These are phyloP conservation scores for Rhodeus uyekii DNA, from an alignment of 2,797 vertebrate species.

Conservation along the genomic window DNA sequence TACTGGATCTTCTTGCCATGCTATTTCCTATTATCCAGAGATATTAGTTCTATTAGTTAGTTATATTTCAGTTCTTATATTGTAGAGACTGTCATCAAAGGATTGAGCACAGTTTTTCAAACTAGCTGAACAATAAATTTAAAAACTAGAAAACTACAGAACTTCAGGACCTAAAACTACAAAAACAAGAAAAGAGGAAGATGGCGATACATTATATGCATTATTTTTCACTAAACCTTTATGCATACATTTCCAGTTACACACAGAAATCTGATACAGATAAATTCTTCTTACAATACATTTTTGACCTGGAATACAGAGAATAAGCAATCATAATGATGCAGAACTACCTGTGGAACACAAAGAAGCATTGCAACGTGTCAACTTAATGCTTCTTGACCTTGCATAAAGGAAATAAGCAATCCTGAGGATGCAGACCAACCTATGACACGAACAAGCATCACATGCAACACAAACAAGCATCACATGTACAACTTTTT, in stretches of 20 bases:
- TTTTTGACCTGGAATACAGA: neutral
- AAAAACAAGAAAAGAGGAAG: neutral
- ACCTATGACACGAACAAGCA: neutral
- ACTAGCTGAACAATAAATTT: neutral
- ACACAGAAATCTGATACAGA: neutral
- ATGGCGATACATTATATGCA: neutral
- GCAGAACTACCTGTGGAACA: neutral
- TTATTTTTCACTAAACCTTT: neutral
- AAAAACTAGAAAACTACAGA: neutral
- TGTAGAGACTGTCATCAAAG: too few species aligned
- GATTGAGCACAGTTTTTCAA: neutral
- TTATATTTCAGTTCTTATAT: neutral
- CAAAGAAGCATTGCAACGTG: neutral
- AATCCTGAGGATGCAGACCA: neutral
- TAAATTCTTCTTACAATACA: too few species aligned
- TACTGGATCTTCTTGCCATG: neutral
- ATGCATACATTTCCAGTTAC: neutral
- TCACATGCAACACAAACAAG: too few species aligned
- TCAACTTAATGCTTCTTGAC: too few species aligned
- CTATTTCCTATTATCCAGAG: neutral
- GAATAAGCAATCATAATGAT: neutral
- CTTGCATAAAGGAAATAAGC: neutral
- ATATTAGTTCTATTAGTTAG: neutral
- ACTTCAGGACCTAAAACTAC: neutral
- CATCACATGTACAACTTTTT: too few species aligned